Percentiles rank a stretch among this genome's conserved stretches.
Conservation (phyloP, 2,888 invertebrate species). For the Meteorus colon region DNA sequence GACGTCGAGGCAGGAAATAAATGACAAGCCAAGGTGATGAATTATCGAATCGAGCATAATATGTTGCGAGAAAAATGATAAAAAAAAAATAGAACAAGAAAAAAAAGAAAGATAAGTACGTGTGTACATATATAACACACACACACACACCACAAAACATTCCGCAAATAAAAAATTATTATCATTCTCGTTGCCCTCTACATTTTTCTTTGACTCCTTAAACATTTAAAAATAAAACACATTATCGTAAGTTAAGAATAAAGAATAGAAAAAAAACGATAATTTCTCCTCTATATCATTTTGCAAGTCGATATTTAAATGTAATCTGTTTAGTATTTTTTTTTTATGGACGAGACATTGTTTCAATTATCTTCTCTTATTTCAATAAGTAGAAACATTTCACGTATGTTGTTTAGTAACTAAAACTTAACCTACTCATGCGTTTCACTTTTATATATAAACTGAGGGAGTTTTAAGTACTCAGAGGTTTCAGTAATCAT, state of each 20-base stretch:
- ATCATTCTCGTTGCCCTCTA: neutral
- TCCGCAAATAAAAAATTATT: conserved; percentile 1
- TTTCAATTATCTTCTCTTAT: neutral
- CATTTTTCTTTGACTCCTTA: neutral
- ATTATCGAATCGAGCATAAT: conserved; percentile 17
- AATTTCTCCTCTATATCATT: neutral
- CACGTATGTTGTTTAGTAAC: neutral
- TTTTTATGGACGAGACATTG: neutral
- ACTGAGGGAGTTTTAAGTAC: neutral
- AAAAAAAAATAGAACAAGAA: neutral
- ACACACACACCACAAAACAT: neutral
- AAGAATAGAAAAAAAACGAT: neutral
- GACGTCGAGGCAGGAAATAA: conserved; percentile 1
- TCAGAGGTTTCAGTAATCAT: neutral
- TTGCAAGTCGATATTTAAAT: neutral
- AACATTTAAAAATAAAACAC: conserved; percentile 1
- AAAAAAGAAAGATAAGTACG: neutral
- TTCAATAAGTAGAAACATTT: neutral
- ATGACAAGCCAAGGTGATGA: conserved; percentile 22
- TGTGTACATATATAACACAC: neutral
- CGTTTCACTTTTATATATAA: neutral
- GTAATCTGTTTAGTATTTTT: neutral
- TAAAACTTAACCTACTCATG: neutral
- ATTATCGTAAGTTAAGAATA: neutral
- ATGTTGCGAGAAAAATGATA: conserved; percentile 24